Evolutionary conservation across 2,888 invertebrate genomes (phyloP), one percentile per base, ranked within the genome.

Genomic region (Blastobasis adustella): DNA sequence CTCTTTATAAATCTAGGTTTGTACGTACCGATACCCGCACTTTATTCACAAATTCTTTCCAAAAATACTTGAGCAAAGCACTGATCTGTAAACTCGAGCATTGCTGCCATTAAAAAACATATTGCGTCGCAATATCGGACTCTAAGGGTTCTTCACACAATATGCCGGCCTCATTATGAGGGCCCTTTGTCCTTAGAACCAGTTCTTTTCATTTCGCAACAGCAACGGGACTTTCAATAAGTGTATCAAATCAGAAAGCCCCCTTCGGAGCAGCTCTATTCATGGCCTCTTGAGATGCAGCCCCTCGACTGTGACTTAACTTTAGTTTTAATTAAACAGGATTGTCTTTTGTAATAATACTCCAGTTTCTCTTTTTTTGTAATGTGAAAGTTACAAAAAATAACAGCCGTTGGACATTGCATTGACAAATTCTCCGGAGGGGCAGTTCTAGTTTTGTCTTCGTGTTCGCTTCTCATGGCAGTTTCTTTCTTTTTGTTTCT

Each of bases 111-210:
- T 76, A 76, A 75, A 73, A 81, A 83, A 67, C 83, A 84, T 85
- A 86, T 82, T 83, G 84, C 73, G 66, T 62, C 62, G 67, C 69
- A 73, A 69, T 74, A 72, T 77, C 69, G 65, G 68, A 76, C 75
- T 73, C 70, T 73, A 69, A 86, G 87, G 79, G 82, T 75, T 67
- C 87, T 85, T 79, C 67, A 69, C 71, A 79, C 86, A 87, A 86
- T 85, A 82, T 82, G 82, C 82, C 78, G 78, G 85, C 77, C 80
- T 87, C 84, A 88, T 87, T 86, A 87, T 87, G 74, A 82, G 86
- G 86, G 87, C 55, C 72, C 82, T 85, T 87, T 88, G 87, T 88
- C 87, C 86, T 87, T 75, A 82, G 74, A 83, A 87, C 88, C 82
- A 81, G 88, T 88, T 66, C 69, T 67, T 70, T 75, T 77, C 72